Percentiles rank a stretch among this genome's conserved stretches.
These are phyloP conservation scores for Chionis minor DNA, from an alignment of 2,113 vertebrate species.

Conservation along the genomic window DNA sequence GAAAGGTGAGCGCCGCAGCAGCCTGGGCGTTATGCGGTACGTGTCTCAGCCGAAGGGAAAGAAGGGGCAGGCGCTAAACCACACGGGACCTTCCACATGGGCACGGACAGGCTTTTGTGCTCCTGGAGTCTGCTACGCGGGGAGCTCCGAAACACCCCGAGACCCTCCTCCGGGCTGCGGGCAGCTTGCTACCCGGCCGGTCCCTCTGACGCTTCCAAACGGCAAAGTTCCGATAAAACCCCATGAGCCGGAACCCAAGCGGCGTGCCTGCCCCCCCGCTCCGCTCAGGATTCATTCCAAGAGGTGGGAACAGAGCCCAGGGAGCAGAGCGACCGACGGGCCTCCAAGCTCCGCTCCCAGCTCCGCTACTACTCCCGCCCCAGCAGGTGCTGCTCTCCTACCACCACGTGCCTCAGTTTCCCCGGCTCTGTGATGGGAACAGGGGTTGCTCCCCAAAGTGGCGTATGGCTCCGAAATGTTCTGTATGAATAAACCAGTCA, in stretches of 20 bases:
- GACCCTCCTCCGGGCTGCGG: accelerated
- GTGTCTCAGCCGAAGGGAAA: not conserved
- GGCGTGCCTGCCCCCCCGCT: not conserved
- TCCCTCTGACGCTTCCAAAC: not conserved
- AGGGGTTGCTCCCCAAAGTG: not conserved
- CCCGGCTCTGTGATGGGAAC: accelerated
- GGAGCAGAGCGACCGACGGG: accelerated
- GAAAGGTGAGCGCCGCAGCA: not conserved
- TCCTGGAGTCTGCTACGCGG: not conserved
- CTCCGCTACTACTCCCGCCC: not conserved
- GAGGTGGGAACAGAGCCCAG: not conserved
- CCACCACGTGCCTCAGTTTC: not conserved
- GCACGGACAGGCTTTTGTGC: not conserved
- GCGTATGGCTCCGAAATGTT: not conserved
- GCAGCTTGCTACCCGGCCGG: accelerated
- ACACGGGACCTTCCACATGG: not conserved
- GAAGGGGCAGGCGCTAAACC: not conserved
- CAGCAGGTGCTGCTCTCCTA: accelerated
- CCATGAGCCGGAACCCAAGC: not conserved
- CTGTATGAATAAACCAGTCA: not conserved
- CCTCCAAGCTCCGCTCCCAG: not conserved
- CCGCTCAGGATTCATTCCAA: not conserved
- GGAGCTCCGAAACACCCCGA: not conserved
- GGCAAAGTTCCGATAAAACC: accelerated
- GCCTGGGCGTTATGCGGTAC: not conserved